These are phyloP conservation scores for Lepidotrigona ventralis DNA, from an alignment of 1,140 invertebrate genomes.

Conservation along the genomic window DNA sequence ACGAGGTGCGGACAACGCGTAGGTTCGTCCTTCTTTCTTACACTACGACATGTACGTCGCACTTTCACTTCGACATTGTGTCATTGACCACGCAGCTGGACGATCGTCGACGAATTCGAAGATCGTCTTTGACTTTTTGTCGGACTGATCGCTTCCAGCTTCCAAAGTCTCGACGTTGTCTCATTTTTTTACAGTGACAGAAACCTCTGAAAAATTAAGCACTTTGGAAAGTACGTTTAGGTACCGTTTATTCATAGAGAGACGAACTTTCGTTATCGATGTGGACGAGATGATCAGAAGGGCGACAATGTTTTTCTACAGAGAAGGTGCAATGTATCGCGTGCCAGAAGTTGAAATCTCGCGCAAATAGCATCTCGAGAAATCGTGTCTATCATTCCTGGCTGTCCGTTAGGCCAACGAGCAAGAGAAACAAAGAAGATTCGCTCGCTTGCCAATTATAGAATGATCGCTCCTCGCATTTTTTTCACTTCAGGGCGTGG, in stretches of 20 bases:
- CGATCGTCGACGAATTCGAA: constrained; percentile 41
- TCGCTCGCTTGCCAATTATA: constrained; percentile 45
- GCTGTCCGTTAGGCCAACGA: not conserved
- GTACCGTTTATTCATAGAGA: not conserved
- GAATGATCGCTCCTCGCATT: constrained; percentile 58
- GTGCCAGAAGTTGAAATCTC: constrained; percentile 22
- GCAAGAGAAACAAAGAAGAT: constrained; percentile 28
- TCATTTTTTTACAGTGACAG: no score
- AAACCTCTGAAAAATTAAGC: not conserved
- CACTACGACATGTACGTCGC: constrained; percentile 48
- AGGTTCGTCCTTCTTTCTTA: constrained; percentile 59
- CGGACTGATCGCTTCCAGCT: not conserved
- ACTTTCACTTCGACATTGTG: constrained; percentile 65
- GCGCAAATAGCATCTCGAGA: not conserved
- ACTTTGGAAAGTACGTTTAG: not conserved
- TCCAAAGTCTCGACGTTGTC: no score
- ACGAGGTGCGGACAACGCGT: constrained; percentile 31
- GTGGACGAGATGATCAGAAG: constrained; percentile 32
- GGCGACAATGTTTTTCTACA: constrained; percentile 14
- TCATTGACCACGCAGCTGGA: constrained; percentile 59
- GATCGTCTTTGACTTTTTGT: not conserved
- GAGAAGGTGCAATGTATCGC: not conserved
- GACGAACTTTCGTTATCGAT: constrained; percentile 45
- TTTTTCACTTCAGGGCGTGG: constrained; percentile 61
- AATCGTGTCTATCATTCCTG: not conserved